Evolutionary conservation across 2,113 vertebrate species (phyloP), one percentile per base, ranked within the genome.

Genomic region (Meles meles): DNA sequence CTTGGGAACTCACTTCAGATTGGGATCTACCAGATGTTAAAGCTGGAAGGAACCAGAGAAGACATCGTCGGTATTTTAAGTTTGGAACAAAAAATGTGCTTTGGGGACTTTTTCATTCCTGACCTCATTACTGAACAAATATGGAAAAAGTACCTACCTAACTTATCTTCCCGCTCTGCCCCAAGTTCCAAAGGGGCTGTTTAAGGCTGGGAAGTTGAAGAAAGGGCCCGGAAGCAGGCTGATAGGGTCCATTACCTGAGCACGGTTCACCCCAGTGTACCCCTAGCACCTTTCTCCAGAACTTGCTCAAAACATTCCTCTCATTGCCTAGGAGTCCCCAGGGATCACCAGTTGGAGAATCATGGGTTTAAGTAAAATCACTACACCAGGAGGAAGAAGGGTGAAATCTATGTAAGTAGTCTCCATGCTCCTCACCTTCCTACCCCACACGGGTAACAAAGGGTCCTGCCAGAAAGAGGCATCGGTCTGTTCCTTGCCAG

Each of bases 21-120:
- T 34, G 18, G 65, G 71, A 72, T 29, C 82, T 39, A 69, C 44
- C 39, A 49, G 72, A 90, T 44, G 17, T 47, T 25, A 80, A 76
- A 37, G 63, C 69, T 85, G 71, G 74, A 92, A 67, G 34, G 59
- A 97, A 97, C 21, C 42, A 52, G 59, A 95, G 69, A 67, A 72
- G 88, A 83, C 6, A 55, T 31, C 37, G 10, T 18, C 55, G 52
- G 3, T 5, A 25, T 74, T 86, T 85, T 76, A 21, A 39, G 47
- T 57, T 67, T 92, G 37, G 44, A 93, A 63, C 18, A 80, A 57
- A 87, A 72, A 61, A 57, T 72, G 17, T 65, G 47, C 17, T 79
- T 77, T n/a, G 34, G 65, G 37, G 44, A 88, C 3, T 5, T 34
- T 82, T 88, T n/a, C 57, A 31, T 21, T 3, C 7, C 55, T 83